Conservation (phyloP, 2,797 vertebrate genomes). For the Varecia variegata region DNA sequence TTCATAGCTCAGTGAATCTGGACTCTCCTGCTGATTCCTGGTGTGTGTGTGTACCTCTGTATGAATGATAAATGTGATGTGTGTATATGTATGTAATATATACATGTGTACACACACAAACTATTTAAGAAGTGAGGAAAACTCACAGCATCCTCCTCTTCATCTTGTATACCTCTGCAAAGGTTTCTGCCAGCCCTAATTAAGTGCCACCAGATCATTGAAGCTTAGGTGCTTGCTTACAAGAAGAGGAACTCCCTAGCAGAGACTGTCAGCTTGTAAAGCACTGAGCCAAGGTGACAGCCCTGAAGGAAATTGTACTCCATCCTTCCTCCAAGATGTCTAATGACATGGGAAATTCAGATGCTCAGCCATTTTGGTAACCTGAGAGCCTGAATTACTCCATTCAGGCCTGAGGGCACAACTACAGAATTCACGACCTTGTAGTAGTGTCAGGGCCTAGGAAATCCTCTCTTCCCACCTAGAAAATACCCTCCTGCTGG, state of each 20-base stretch:
- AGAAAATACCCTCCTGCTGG: neutral
- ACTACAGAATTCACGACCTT: neutral
- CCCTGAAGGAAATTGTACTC: neutral
- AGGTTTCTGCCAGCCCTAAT: constrained; percentile 63
- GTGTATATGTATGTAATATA: neutral
- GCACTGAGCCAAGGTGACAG: neutral
- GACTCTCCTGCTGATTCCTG: neutral
- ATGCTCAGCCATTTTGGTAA: neutral
- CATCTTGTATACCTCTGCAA: constrained; percentile 24
- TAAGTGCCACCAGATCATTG: constrained; percentile 45
- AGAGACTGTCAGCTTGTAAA: constrained; percentile 39
- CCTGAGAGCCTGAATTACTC: neutral
- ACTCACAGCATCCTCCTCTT: neutral
- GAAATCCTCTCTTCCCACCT: neutral
- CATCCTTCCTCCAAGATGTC: neutral
- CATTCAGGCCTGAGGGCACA: neutral
- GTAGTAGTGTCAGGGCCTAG: neutral
- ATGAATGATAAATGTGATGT: neutral
- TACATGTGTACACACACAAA: neutral
- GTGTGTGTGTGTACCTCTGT: neutral
- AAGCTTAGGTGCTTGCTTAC: neutral
- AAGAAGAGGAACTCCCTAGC: neutral
- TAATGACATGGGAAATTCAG: neutral
- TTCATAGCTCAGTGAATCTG: neutral
- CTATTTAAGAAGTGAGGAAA: constrained; percentile 30